phyloP scores from a whole-genome alignment of 1,140 invertebrate genomes.

The Argopecten irradians region DNA sequence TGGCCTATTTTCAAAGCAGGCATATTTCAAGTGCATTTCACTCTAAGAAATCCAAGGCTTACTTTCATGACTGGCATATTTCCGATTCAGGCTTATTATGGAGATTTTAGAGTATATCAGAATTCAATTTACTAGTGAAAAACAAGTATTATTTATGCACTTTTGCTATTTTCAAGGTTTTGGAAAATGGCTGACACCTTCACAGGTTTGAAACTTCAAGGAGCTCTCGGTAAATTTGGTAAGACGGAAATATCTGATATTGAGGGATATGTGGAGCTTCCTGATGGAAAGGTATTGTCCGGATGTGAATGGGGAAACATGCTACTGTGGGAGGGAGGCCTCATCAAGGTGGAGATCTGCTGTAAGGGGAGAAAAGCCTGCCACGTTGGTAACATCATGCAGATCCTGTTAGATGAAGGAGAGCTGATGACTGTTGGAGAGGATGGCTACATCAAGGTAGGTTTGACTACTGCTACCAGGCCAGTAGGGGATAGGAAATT shows the following conservation, averaged over 20 bases:
- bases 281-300: conserved; percentile 91
- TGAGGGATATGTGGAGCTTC: conserved; percentile 87
- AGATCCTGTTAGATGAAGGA: conserved; percentile 84
- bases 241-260: conserved; percentile 94
- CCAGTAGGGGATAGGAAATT: too few species aligned
- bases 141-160: too few species aligned
- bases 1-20: too few species aligned
- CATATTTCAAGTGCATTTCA: too few species aligned
- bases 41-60: too few species aligned
- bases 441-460: conserved; percentile 86
- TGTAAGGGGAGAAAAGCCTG: conserved; percentile 81
- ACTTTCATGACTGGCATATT: too few species aligned
- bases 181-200: conserved; percentile 95
- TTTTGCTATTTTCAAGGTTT: conserved; percentile 78
- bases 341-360: conserved; percentile 85
- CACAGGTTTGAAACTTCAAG: conserved; percentile 92
- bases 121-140: neutral
- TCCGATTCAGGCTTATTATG: too few species aligned
- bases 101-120: neutral
- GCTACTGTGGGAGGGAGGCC: conserved; percentile 90
- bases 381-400: conserved; percentile 85
- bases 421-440: conserved; percentile 82
- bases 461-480: too few species aligned
- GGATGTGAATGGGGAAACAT: conserved; percentile 94
- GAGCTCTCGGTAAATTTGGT: conserved; percentile 90